Conservation (phyloP, 92 coral and sea anemone genomes). For the Bergia puertoricense region DNA sequence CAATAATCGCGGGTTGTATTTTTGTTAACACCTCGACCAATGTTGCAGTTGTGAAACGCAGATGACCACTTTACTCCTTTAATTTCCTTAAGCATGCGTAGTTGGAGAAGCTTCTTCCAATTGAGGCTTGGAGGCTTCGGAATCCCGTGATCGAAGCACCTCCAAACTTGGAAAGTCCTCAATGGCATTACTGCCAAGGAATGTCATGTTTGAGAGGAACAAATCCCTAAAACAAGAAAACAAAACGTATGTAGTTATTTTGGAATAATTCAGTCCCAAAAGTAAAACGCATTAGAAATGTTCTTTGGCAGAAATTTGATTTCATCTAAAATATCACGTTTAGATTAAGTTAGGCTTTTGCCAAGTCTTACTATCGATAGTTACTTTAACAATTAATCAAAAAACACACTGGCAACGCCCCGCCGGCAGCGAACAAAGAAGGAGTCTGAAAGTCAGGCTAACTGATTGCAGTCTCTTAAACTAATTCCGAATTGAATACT, state of each 20-base stretch:
- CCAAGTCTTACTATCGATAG: too few species aligned
- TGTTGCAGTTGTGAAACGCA: neutral
- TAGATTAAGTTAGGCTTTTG: too few species aligned
- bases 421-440: too few species aligned
- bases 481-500: neutral
- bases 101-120: constrained; percentile 20
- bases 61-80: constrained; percentile 11
- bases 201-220: neutral
- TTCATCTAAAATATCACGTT: too few species aligned
- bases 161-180: neutral
- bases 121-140: constrained; percentile 21
- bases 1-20: neutral
- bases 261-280: neutral
- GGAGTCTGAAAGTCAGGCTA: too few species aligned
- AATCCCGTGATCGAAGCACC: neutral
- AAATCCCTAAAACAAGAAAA: constrained; percentile 10
- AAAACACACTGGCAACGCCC: neutral
- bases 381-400: too few species aligned
- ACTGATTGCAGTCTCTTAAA: too few species aligned
- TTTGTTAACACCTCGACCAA: constrained; percentile 14
- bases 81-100: constrained; percentile 2
- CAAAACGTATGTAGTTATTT: neutral
- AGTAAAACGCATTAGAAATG: too few species aligned
- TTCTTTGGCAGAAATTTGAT: too few species aligned
- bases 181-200: neutral